These are phyloP conservation scores for Epistrophe grossulariae DNA, from an alignment of 2,888 invertebrate genomes.

Conservation along the genomic window DNA sequence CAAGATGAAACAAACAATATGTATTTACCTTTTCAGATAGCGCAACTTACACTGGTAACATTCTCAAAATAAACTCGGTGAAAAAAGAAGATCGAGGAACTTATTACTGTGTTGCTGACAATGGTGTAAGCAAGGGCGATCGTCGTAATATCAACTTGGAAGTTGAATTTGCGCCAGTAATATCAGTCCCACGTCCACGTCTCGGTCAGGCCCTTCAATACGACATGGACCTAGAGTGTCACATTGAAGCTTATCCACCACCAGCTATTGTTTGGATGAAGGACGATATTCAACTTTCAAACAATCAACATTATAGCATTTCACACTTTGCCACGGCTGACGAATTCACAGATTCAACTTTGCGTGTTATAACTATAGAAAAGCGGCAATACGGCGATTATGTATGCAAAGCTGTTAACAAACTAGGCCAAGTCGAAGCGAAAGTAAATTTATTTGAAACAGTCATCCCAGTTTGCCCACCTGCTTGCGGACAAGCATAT, in stretches of 20 bases:
- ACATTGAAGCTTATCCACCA: slow-evolving; percentile 96
- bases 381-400: slow-evolving; percentile 95
- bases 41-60: slow-evolving; percentile 88
- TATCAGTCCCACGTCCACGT: slow-evolving; percentile 92
- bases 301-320: slow-evolving; percentile 95
- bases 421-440: slow-evolving; percentile 92
- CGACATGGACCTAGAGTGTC: slow-evolving; percentile 97
- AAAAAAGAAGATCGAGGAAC: slow-evolving; percentile 96
- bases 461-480: slow-evolving; percentile 96
- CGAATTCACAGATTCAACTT: slow-evolving; percentile 95
- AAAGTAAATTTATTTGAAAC: slow-evolving; percentile 94
- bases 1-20: not conserved
- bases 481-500: slow-evolving; percentile 88
- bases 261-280: slow-evolving; percentile 97
- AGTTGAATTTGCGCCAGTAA: slow-evolving; percentile 95
- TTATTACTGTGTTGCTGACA: slow-evolving; percentile 96
- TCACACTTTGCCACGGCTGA: slow-evolving; percentile 96
- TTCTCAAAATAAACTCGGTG: slow-evolving; percentile 90
- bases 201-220: slow-evolving; percentile 94
- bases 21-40: slow-evolving; percentile 80
- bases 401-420: slow-evolving; percentile 94
- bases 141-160: slow-evolving; percentile 94
- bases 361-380: slow-evolving; percentile 95
- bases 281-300: slow-evolving; percentile 91
- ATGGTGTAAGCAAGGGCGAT: slow-evolving; percentile 93